Conservation (phyloP, 2,113 vertebrate species). For the Pygathrix nemaeus region DNA sequence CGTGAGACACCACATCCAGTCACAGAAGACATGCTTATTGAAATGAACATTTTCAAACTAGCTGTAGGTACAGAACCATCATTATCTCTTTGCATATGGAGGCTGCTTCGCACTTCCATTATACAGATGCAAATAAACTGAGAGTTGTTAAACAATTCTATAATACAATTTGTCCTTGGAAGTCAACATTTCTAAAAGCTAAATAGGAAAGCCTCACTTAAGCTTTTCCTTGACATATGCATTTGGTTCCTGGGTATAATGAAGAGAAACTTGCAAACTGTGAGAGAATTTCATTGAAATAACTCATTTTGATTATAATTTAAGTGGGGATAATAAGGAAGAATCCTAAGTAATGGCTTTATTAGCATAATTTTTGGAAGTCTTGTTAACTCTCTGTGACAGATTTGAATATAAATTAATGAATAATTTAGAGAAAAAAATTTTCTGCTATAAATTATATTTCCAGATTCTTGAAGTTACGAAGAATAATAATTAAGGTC, state of each 20-base stretch:
- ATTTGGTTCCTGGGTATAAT: conserved; percentile 37
- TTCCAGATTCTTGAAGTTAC: background rate
- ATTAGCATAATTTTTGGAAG: conserved; percentile 53
- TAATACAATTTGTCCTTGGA: background rate
- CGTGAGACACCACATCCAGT: too few relatives aligned
- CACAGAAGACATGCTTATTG: background rate
- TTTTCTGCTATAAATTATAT: conserved; percentile 29
- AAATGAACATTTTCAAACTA: conserved; percentile 4
- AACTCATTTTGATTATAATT: background rate
- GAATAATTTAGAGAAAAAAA: conserved; percentile 37
- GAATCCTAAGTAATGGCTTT: conserved; percentile 39
- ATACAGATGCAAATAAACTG: background rate
- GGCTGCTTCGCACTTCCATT: background rate
- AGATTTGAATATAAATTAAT: conserved; percentile 68
- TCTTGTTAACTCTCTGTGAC: conserved; percentile 34
- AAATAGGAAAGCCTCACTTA: background rate
- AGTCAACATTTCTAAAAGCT: conserved; percentile 13
- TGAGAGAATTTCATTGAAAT: background rate
- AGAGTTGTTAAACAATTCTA: background rate
- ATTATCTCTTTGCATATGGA: background rate
- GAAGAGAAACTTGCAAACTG: background rate
- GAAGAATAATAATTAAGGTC: background rate
- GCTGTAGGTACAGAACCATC: background rate
- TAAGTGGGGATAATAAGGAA: background rate
- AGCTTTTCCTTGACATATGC: background rate